A percentile compares a stretch with the other conserved stretches of the same genome.
These are phyloP conservation scores for Chironomus striatipennis DNA, from an alignment of 1,140 invertebrate genomes.

Conservation along the genomic window DNA sequence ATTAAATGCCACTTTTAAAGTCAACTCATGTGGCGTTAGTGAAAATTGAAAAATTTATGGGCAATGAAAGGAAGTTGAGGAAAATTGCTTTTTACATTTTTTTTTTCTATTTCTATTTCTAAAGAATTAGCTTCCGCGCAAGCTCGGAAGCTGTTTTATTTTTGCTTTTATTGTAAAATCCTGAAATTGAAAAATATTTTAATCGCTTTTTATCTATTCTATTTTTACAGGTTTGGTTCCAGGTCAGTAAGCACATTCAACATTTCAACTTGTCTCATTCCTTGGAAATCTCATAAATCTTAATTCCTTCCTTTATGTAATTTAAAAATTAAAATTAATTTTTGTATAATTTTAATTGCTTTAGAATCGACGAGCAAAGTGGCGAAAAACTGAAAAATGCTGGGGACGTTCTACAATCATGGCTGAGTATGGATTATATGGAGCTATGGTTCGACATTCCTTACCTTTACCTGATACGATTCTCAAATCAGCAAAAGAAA, in stretches of 20 bases:
- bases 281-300: neutral
- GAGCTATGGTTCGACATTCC: constrained; percentile 97
- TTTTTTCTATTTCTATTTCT: no score
- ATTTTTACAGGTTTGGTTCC: constrained; percentile 85
- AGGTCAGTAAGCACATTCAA: neutral
- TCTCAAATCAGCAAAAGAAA: constrained; percentile 90
- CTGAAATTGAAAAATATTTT: constrained; percentile 17
- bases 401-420: constrained; percentile 99
- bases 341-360: neutral
- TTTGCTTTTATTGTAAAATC: neutral
- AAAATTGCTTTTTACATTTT: constrained; percentile 6
- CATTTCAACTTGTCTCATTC: neutral
- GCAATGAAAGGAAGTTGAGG: constrained; percentile 2
- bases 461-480: constrained; percentile 96
- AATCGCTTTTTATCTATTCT: constrained; percentile 22
- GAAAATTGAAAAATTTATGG: constrained; percentile 16
- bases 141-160: no score
- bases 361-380: constrained; percentile 95
- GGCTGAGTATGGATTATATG: constrained; percentile 98
- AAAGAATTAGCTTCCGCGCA: no score
- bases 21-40: neutral
- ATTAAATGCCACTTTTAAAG: constrained; percentile 20
- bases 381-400: constrained; percentile 98
- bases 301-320: neutral
- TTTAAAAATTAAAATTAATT: neutral